Evolutionary conservation across 1,140 invertebrate genomes (phyloP).

Genomic region (Elymnias hypermnestra): DNA sequence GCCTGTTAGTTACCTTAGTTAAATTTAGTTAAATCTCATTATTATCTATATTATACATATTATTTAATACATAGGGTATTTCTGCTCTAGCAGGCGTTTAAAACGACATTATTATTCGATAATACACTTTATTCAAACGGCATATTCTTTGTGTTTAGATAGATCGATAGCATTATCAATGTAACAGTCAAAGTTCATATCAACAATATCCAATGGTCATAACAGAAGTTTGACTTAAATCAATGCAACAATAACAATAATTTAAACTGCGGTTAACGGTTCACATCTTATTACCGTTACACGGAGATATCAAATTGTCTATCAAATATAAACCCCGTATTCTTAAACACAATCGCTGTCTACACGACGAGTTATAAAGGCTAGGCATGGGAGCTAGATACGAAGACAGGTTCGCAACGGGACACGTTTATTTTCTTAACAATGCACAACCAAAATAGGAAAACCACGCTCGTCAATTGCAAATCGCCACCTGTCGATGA

Average conservation of each 20-base stretch:
- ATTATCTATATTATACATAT: too few relatives aligned
- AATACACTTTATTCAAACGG: too few relatives aligned
- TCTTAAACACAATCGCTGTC: constrained; percentile 24
- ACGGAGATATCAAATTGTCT: constrained; percentile 23
- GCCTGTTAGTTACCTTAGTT: too few relatives aligned
- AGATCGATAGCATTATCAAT: too few relatives aligned
- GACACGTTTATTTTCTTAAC: constrained; percentile 51
- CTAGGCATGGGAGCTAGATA: constrained; percentile 24
- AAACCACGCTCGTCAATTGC: constrained; percentile 59
- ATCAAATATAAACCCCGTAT: constrained; percentile 24
- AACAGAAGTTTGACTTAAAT: not conserved
- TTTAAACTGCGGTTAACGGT: constrained; percentile 20
- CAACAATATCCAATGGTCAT: not conserved
- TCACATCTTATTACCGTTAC: constrained; percentile 16
- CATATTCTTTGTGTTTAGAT: too few relatives aligned
- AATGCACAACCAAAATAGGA: constrained; percentile 65
- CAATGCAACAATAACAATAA: constrained; percentile 7
- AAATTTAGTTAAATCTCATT: too few relatives aligned
- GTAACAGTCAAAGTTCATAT: not conserved
- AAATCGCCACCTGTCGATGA: constrained; percentile 71
- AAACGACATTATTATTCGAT: too few relatives aligned
- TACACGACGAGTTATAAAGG: constrained; percentile 25
- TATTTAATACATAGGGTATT: too few relatives aligned
- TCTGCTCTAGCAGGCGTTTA: too few relatives aligned
- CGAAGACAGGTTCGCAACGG: constrained; percentile 40